Conservation (phyloP, 2,888 invertebrate genomes). For the Heliconius sara region DNA sequence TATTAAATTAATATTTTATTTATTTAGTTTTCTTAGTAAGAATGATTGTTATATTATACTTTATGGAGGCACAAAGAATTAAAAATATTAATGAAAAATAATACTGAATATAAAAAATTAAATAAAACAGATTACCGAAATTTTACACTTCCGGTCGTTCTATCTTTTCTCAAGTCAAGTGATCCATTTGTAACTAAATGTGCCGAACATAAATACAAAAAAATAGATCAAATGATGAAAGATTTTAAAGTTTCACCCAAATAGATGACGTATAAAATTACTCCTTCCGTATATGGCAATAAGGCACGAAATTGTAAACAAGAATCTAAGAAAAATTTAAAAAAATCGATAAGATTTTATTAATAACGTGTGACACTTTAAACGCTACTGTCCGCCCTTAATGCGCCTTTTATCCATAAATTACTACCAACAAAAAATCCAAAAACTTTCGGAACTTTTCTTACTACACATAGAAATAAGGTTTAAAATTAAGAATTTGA, state of each 20-base stretch:
- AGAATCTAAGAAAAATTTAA: slow-evolving; percentile 17
- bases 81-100: not conserved
- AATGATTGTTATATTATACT: no score
- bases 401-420: slow-evolving; percentile 63
- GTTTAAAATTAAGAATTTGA: slow-evolving; percentile 35
- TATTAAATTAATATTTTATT: no score
- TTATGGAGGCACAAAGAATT: no score
- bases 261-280: slow-evolving; percentile 1
- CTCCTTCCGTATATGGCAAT: slow-evolving; percentile 17
- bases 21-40: no score
- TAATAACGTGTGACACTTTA: slow-evolving; percentile 72
- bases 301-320: slow-evolving; percentile 38
- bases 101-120: not conserved
- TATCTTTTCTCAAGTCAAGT: slow-evolving; percentile 41
- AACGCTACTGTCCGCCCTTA: slow-evolving; percentile 66
- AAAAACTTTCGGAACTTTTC: not conserved
- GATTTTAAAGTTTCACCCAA: slow-evolving; percentile 19
- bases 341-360: slow-evolving; percentile 55
- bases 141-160: slow-evolving; percentile 49
- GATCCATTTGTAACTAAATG: slow-evolving; percentile 45
- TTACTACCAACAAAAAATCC: slow-evolving; percentile 50
- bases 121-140: slow-evolving; percentile 30
- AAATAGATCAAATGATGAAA: slow-evolving; percentile 42
- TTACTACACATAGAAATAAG: slow-evolving; percentile 34
- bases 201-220: slow-evolving; percentile 45